Conservation (phyloP, 2,113 vertebrate genomes). For the Eretmochelys imbricata region DNA sequence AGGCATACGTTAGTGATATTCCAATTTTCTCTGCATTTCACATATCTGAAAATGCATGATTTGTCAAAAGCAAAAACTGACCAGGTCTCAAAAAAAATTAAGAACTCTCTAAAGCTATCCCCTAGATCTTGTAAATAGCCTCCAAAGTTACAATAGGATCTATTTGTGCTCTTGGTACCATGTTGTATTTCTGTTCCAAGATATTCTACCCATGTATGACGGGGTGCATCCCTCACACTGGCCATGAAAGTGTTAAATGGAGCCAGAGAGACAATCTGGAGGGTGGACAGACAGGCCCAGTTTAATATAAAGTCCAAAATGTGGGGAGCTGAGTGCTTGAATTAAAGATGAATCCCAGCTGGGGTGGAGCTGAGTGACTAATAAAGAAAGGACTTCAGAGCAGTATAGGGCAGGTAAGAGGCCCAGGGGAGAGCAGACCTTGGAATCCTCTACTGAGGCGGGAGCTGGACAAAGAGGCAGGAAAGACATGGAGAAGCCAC, state of each 20-base stretch:
- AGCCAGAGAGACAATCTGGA: neutral
- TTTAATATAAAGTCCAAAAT: neutral
- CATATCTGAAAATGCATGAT: neutral
- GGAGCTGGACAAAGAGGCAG: neutral
- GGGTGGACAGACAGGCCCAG: no score
- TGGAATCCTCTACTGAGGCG: neutral
- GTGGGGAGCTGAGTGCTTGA: neutral
- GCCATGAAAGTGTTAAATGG: neutral
- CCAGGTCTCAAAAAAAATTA: neutral
- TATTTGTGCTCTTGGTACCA: fast-evolving
- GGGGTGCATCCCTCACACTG: neutral
- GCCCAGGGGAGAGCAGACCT: neutral
- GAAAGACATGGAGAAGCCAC: neutral
- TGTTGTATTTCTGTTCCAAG: neutral
- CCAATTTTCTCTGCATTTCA: neutral
- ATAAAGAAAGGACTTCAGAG: neutral
- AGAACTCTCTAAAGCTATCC: neutral
- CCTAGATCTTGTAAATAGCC: neutral
- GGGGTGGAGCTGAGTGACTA: neutral
- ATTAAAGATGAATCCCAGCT: neutral
- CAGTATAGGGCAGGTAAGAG: neutral
- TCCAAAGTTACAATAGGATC: neutral
- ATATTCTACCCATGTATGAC: neutral
- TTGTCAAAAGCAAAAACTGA: neutral
- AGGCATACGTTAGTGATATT: neutral